Evolutionary conservation across 1,140 invertebrate genomes (phyloP).

Genomic region (Portunus trituberculatus): DNA sequence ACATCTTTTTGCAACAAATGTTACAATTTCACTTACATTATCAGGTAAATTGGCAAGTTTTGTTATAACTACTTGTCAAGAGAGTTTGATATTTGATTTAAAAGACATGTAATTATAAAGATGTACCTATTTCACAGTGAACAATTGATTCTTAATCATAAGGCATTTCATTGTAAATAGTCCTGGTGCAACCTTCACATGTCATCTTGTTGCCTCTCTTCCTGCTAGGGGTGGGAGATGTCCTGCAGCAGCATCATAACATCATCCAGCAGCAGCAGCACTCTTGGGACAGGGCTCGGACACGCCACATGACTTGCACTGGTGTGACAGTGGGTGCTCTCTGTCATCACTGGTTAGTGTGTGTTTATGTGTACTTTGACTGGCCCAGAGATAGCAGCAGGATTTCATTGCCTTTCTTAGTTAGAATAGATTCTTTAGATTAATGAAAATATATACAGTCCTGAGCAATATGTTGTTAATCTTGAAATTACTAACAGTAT

Average conservation of each 20-base stretch:
- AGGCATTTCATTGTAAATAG: not conserved
- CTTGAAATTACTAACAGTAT: too few species aligned
- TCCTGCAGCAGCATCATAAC: conserved; percentile 92
- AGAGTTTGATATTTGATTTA: not conserved
- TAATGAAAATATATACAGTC: too few species aligned
- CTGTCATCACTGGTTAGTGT: conserved; percentile 89
- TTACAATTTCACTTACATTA: conserved; percentile 51
- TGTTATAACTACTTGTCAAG: not conserved
- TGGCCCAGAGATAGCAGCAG: not conserved
- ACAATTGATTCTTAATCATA: not conserved
- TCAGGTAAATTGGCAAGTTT: conserved; percentile 29
- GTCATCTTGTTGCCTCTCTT: not conserved
- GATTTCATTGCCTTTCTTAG: not conserved
- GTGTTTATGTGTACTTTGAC: not conserved
- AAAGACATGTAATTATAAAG: not conserved
- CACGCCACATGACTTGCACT: conserved; percentile 85
- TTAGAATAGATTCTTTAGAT: too few species aligned
- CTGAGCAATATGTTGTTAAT: too few species aligned
- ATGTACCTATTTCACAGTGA: not conserved
- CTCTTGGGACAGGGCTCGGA: conserved; percentile 86
- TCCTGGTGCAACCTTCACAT: too few species aligned
- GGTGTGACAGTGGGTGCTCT: conserved; percentile 90
- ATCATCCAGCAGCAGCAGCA: conserved; percentile 83
- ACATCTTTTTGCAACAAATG: conserved; percentile 59
- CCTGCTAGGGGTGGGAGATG: conserved; percentile 84